phyloP scores from a whole-genome alignment of 1,140 invertebrate species.

The Venustaconcha ellipsiformis region DNA sequence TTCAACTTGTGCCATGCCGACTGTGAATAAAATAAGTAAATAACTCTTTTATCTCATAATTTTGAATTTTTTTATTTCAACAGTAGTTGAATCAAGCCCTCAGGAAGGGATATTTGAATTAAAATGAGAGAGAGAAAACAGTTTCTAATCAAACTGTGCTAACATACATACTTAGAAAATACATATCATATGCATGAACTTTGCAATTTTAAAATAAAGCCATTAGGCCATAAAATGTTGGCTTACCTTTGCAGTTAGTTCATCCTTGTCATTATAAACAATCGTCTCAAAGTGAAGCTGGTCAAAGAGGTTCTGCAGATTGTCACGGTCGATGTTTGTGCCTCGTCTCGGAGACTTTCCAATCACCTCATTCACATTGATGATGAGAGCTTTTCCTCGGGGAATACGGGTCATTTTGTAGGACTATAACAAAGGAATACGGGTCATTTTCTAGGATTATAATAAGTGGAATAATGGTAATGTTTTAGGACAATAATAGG shows the following conservation, averaged over 20 bases:
- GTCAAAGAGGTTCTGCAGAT: constrained; percentile 53
- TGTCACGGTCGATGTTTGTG: constrained; percentile 60
- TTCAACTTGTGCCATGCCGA: too few relatives aligned
- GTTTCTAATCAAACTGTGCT: too few relatives aligned
- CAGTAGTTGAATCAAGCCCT: too few relatives aligned
- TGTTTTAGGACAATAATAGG: not conserved
- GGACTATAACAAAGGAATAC: constrained; percentile 38
- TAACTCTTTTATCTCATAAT: too few relatives aligned
- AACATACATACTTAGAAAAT: too few relatives aligned
- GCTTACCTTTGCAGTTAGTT: constrained; percentile 56
- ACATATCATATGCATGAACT: too few relatives aligned
- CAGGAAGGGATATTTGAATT: too few relatives aligned
- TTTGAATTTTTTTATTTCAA: too few relatives aligned
- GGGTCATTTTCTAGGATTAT: not conserved
- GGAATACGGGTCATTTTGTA: constrained; percentile 58
- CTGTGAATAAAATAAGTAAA: too few relatives aligned
- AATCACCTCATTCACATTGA: constrained; percentile 60
- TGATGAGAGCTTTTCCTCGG: constrained; percentile 56
- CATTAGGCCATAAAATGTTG: too few relatives aligned
- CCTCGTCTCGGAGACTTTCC: constrained; percentile 54
- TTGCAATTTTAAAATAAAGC: too few relatives aligned
- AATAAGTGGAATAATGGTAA: not conserved
- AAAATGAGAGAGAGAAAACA: too few relatives aligned
- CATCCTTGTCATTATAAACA: constrained; percentile 54
- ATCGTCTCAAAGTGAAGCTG: constrained; percentile 61